Base-by-base conservation (phyloP, 2,113 vertebrate genomes). In the Neopipo cinnamomea region DNA sequence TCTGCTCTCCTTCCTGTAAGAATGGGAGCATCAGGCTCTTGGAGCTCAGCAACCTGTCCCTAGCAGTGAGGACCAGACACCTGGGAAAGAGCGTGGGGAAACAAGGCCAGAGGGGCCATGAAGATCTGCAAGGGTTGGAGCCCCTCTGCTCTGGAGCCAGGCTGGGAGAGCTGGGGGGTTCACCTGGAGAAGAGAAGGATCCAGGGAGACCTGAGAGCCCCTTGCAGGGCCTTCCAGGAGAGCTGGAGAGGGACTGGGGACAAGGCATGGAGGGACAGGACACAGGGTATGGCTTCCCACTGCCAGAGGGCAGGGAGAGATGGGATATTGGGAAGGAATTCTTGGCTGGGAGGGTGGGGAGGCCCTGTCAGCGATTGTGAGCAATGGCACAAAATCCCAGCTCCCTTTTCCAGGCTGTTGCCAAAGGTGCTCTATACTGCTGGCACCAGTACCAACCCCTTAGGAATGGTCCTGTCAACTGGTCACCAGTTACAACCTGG, bases 321-420 rank as follows among this genome's bases (percentile, higher is more conserved):
- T 59, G 58, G 58, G 24, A 61, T 39, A 27, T 18, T 24, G 35
- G 59, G 59, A 61, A 61, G 59, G 24, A 61, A 61, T 39, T 4
- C 24, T 8, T 37, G 2, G 2, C 35, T 61, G 59, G 10, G 59
- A 61, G 35, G 59, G 35, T 19, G 59, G 28, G 2, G 3, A 55
- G 14, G 9, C 3, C 8, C 33, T 8, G 21, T 2, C 5, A 19
- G 11, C 2, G 9, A 5, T 13, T 0, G 14, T 2, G 12, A 72
- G 1, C 1, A 19, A 15, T 1, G 3, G 28, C 72, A 37, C 15
- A 0, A 76, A 91, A 86, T 7, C 14, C 17, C n/a, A 30, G 10
- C 9, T 0, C 25, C 49, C 49, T 50, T 9, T 27, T 50, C 25
- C 25, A 27, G 25, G 49, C 49, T 50, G 25, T 27, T 27, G 25